Evolutionary conservation across 2,113 vertebrate genomes (phyloP), one percentile per base, ranked within the genome.

Genomic region (Colistium nudipinnis): DNA sequence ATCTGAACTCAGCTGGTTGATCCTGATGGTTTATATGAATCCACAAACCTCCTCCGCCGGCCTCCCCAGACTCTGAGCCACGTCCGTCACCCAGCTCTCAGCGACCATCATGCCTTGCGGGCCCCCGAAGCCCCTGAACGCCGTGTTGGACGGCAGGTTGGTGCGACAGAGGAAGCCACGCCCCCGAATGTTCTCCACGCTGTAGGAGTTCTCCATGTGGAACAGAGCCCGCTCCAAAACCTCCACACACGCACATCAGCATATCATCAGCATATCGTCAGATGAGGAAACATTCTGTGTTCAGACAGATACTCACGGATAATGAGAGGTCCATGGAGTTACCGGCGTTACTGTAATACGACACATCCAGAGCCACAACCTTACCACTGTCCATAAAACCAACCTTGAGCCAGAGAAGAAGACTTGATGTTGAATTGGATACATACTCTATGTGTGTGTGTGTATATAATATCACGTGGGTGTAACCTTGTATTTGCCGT

Each of bases 121-220:
- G 0, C 94, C 96, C 6, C 98, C 98, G 16, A 99, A 99, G 30
- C 98, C 98, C 51, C 98, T 92, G 83, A 99, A 99, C 4, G 98
- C 98, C 0, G 97, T 96, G 83, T 99, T 99, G 78, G 97, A 97
- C 1, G 97, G 63, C 63, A 99, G 81, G 80, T 99, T 96, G 39
- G 98, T 99, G 81, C 94, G 95, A 82, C 98, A 99, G 9, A 97
- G 0, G 51, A 82, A 82, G 28, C 98, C 96, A 0, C 81, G 69
- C 0, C 95, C 94, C 2, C 90, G 90, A 25, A 99, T 78, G 25
- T 97, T 96, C 6, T 94, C 93, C 24, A 99, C 93, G 9, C 92
- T 94, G 80, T 99, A 99, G n/a, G 92, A 77, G 73, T 98, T 99
- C 65, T 96, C 96, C 95, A 98, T 94, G 83, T 98, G 96, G 31